phyloP scores from a whole-genome alignment of 1,140 invertebrate genomes.

The Chionoecetes opilio region DNA sequence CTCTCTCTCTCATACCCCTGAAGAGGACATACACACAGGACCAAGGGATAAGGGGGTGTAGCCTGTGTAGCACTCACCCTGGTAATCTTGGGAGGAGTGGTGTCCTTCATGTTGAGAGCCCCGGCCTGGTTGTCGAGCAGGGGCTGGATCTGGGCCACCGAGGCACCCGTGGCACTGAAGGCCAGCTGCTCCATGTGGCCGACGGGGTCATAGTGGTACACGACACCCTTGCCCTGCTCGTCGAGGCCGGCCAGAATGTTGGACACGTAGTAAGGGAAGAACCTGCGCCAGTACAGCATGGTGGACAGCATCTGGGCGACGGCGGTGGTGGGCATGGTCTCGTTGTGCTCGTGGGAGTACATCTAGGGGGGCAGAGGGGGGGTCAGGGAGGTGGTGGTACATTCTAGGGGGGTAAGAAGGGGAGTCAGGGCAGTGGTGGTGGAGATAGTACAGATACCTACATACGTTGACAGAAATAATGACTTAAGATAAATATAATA shows the following conservation, averaged over 20 bases:
- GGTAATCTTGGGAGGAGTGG: conserved; percentile 86
- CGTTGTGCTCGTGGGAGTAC: conserved; percentile 98
- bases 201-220: conserved; percentile 98
- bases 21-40: no score
- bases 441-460: no score
- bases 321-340: conserved; percentile 95
- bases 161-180: conserved; percentile 78
- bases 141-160: conserved; percentile 84
- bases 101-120: conserved; percentile 91
- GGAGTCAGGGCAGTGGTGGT: no score
- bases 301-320: conserved; percentile 97
- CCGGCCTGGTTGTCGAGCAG: conserved; percentile 96
- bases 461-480: no score
- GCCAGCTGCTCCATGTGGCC: conserved; percentile 91
- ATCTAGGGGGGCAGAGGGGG: conserved; percentile 90
- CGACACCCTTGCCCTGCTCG: conserved; percentile 92
- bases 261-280: conserved; percentile 99
- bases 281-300: conserved; percentile 97
- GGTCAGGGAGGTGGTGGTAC: no score
- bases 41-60: no score
- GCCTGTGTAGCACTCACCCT: no score
- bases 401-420: no score
- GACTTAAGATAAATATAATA: no score
- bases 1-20: no score
- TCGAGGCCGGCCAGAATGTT: conserved; percentile 95